Base-by-base conservation (phyloP, 2,888 invertebrate genomes). In the Heterodera filipjevi region DNA sequence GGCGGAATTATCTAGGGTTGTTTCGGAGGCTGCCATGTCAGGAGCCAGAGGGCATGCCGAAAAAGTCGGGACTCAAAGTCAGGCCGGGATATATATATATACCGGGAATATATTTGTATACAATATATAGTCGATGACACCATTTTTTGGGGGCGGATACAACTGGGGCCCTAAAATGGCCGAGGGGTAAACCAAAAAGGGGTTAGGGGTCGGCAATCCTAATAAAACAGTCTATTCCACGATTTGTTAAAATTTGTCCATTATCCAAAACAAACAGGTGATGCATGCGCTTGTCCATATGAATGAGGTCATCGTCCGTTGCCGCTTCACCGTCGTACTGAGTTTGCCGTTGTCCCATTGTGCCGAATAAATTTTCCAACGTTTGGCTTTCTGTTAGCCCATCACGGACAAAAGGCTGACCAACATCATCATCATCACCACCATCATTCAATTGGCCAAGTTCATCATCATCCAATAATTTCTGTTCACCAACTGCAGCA, bases 201-300 rank as follows among this genome's bases (percentile, higher is more conserved):
- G n/a, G n/a, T n/a, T n/a, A n/a, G n/a, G n/a, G n/a, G n/a, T n/a
- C n/a, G n/a, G n/a, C n/a, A n/a, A n/a, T n/a, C n/a, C n/a, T n/a
- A n/a, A n/a, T n/a, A n/a, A n/a, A n/a, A n/a, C n/a, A n/a, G n/a
- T n/a, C n/a, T n/a, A n/a, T n/a, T n/a, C n/a, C n/a, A n/a, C n/a
- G n/a, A n/a, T n/a, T n/a, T n/a, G n/a, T n/a, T n/a, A n/a, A n/a
- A 19, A 19, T 19, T 19, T 3, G 3, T 16, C 49, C 59, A 27
- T 59, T 27, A 59, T 6, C n/a, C n/a, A 49, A 59, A 10, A 59
- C 27, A 8, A 27, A 68, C 68, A 68, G 68, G 22, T 68, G 68
- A 27, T 68, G 68, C 68, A 68, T 68, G 33, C 68, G 68, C 33
- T 68, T 68, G 27, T 10, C 59, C 59, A 59, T 59, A 27, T 12